These are phyloP conservation scores for Bos indicus DNA, from an alignment of 2,113 vertebrate species.

Conservation along the genomic window DNA sequence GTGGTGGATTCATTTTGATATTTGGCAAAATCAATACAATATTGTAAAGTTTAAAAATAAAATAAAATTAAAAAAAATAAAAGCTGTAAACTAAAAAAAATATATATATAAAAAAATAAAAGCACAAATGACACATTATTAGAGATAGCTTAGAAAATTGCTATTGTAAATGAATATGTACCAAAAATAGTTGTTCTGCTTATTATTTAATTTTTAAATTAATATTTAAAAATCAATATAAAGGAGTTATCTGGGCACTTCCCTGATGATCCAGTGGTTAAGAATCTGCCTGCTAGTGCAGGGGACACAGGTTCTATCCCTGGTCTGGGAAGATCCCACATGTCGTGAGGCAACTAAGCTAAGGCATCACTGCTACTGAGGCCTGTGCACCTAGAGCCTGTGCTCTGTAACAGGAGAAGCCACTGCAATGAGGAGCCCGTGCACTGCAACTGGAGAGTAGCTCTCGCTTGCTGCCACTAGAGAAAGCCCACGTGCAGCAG, in stretches of 20 bases:
- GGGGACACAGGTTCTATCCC: not conserved
- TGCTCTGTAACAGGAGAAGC: not conserved
- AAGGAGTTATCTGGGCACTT: not conserved
- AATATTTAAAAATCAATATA: not conserved
- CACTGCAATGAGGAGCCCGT: fast-evolving
- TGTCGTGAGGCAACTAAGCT: not conserved
- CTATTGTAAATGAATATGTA: not conserved
- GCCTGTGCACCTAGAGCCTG: not conserved
- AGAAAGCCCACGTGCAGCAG: not conserved
- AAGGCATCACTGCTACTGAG: not conserved
- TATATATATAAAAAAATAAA: not conserved
- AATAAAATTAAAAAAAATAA: too few species aligned
- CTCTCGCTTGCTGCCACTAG: not conserved
- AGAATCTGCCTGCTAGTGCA: not conserved
- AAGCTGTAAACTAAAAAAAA: too few species aligned
- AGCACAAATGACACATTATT: not conserved
- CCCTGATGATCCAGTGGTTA: not conserved
- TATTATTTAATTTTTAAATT: not conserved
- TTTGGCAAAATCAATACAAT: too few species aligned
- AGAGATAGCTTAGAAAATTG: not conserved
- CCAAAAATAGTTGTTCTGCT: not conserved
- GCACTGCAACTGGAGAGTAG: not conserved
- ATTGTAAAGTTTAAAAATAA: too few species aligned
- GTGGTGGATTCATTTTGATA: too few species aligned
- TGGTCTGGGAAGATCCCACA: not conserved